Evolutionary conservation across 2,888 invertebrate species (phyloP).

Genomic region (Eupithecia pulchellata): DNA sequence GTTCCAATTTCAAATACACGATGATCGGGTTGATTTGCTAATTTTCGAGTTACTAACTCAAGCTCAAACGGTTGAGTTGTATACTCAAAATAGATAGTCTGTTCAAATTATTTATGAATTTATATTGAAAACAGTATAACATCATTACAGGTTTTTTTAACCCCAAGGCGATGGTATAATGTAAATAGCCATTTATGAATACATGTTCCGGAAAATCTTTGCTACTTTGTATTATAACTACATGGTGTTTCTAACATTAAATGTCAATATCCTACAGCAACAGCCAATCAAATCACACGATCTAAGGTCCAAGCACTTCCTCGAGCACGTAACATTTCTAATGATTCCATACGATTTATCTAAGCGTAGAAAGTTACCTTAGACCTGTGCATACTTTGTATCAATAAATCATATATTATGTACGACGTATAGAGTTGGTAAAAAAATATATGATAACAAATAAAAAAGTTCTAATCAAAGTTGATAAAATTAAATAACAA

Average conservation of each 20-base stretch:
- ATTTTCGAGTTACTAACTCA: too few species aligned
- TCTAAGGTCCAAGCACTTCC: conserved; percentile 25
- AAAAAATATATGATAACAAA: too few species aligned
- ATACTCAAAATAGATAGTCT: too few species aligned
- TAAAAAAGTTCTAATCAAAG: too few species aligned
- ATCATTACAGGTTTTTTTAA: too few species aligned
- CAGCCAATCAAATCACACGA: conserved; percentile 12
- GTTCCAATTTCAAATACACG: not conserved
- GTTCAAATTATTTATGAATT: too few species aligned
- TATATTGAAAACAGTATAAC: too few species aligned
- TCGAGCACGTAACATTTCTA: conserved; percentile 33
- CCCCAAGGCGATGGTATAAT: too few species aligned
- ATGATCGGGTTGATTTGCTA: too few species aligned
- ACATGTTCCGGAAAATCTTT: not conserved
- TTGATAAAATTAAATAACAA: too few species aligned
- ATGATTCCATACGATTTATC: conserved; percentile 34
- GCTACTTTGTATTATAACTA: not conserved
- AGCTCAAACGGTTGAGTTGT: too few species aligned
- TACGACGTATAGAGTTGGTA: not conserved
- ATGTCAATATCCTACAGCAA: conserved; percentile 2
- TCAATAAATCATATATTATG: conserved; percentile 6
- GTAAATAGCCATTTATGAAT: not conserved
- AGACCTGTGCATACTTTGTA: not conserved
- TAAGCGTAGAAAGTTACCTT: conserved; percentile 31
- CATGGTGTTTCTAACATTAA: not conserved